Evolutionary conservation across 2,797 vertebrate genomes (phyloP).

Genomic region (Bovichtus diacanthus): DNA sequence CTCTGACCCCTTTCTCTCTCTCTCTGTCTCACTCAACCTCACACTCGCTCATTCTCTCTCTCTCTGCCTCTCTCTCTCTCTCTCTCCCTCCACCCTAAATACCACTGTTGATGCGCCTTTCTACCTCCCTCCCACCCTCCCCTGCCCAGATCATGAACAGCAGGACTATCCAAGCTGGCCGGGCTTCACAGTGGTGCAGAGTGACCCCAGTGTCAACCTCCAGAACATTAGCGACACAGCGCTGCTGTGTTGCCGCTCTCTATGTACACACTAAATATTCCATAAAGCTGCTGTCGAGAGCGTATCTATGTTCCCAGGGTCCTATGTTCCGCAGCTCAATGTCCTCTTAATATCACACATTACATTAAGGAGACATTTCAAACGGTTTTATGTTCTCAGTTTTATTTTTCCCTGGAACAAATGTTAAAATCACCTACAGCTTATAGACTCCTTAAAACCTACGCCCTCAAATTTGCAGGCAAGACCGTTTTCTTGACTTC

Average conservation of each 20-base stretch:
- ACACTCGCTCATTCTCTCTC: constrained; percentile 11
- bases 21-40: constrained; percentile 31
- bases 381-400: too few relatives aligned
- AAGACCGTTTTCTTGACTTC: too few relatives aligned
- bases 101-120: constrained; percentile 44
- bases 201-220: constrained; percentile 35
- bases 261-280: neutral
- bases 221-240: constrained; percentile 25
- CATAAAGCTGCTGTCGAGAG: neutral
- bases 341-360: too few relatives aligned
- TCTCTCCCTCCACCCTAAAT: constrained; percentile 32
- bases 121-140: constrained; percentile 22
- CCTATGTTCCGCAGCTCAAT: too few relatives aligned
- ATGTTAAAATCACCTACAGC: too few relatives aligned
- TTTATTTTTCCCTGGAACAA: too few relatives aligned
- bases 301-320: too few relatives aligned
- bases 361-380: too few relatives aligned
- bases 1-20: constrained; percentile 73
- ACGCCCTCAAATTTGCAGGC: too few relatives aligned
- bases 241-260: neutral
- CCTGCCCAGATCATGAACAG: constrained; percentile 37
- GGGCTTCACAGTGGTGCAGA: constrained; percentile 16
- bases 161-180: constrained; percentile 32
- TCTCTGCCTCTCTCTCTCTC: constrained; percentile 17
- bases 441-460: too few relatives aligned